A percentile compares a stretch with the other conserved stretches of the same genome.
Conservation (phyloP, 2,888 invertebrate genomes). For the Danaus chrysippus region DNA sequence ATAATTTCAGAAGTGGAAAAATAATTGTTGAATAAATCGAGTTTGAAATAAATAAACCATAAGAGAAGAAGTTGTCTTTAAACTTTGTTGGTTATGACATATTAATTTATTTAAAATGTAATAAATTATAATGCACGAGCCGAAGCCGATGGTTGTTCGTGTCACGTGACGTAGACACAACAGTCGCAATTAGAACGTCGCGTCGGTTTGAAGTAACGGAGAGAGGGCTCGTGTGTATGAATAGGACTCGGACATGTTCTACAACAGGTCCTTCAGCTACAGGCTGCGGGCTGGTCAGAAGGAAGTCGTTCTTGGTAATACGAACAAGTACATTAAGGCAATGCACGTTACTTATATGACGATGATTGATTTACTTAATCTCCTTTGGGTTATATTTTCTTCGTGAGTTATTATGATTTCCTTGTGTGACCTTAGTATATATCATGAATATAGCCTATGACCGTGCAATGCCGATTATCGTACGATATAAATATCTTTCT, state of each 20-base stretch:
- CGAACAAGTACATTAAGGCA: constrained; percentile 11
- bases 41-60: no score
- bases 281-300: constrained; percentile 82
- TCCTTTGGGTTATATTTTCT: no score
- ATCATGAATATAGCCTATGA: no score
- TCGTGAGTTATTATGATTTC: no score
- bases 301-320: constrained; percentile 84
- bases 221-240: constrained; percentile 44
- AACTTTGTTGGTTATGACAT: no score
- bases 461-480: no score
- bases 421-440: no score
- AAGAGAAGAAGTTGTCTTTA: no score
- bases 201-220: constrained; percentile 37
- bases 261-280: constrained; percentile 70
- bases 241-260: constrained; percentile 51
- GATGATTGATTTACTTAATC: no score
- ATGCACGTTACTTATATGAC: constrained; percentile 3
- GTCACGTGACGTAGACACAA: constrained; percentile 22
- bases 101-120: neutral
- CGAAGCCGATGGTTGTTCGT: constrained; percentile 19
- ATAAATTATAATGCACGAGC: constrained; percentile 13
- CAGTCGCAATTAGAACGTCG: constrained; percentile 59
- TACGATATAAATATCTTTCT: no score
- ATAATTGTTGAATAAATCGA: no score
- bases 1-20: no score